Conservation (phyloP, 2,113 vertebrate genomes). For the Peromyscus maniculatus region DNA sequence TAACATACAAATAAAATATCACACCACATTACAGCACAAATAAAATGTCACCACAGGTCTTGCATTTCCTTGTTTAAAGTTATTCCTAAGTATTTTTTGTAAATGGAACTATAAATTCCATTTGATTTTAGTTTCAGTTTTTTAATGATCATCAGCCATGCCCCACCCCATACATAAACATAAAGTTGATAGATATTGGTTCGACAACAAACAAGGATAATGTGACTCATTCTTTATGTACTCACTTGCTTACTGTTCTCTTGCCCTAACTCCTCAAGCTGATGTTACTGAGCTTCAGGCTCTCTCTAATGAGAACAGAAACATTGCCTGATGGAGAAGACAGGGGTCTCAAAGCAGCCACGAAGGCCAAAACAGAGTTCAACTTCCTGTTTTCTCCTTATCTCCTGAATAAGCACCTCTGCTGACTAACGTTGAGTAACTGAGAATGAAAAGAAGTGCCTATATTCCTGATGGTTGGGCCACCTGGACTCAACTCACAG, state of each 20-base stretch:
- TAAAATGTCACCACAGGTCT: neutral
- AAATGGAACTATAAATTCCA: neutral
- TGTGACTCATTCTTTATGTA: neutral
- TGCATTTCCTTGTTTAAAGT: neutral
- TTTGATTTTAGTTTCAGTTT: neutral
- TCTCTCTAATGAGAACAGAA: neutral
- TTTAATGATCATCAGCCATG: neutral
- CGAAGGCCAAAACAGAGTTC: neutral
- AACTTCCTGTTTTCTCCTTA: neutral
- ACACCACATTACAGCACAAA: too few species aligned
- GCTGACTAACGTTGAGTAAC: neutral
- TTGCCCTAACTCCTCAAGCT: neutral
- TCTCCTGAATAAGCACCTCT: neutral
- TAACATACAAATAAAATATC: too few species aligned
- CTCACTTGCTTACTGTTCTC: neutral
- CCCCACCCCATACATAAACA: neutral
- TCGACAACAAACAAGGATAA: neutral
- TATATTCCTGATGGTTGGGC: fast-evolving
- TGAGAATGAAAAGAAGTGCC: neutral
- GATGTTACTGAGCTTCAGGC: neutral
- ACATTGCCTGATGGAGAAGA: neutral
- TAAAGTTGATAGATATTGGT: neutral
- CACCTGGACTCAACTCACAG: neutral
- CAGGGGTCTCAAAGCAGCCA: neutral
- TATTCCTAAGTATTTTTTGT: neutral